phyloP scores from a whole-genome alignment of 1,140 invertebrate genomes.

The Caenorhabditis tropicalis region DNA sequence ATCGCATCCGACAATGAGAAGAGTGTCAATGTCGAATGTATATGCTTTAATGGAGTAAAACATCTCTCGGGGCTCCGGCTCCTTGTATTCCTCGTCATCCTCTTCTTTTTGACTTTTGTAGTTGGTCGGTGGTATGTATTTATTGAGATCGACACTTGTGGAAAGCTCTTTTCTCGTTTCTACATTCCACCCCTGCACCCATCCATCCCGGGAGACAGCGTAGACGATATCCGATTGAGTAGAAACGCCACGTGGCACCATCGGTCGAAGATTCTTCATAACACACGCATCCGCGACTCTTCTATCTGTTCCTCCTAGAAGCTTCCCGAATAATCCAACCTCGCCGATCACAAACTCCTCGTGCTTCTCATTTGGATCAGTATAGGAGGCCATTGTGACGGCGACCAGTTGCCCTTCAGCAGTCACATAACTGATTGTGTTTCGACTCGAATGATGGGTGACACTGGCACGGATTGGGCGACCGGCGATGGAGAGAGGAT shows the following conservation, averaged over 20 bases:
- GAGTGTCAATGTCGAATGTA: not conserved
- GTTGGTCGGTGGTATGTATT: not conserved
- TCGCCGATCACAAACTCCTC: constrained; percentile 9
- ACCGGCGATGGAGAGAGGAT: not conserved
- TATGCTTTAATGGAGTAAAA: constrained; percentile 18
- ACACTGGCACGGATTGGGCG: constrained; percentile 6
- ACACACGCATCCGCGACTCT: constrained; percentile 18
- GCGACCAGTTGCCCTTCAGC: constrained; percentile 7
- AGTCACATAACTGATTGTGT: not conserved
- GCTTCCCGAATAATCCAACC: not conserved
- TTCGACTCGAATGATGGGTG: constrained; percentile 3
- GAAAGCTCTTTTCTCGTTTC: not conserved
- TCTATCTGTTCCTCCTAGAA: not conserved
- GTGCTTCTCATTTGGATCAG: not conserved
- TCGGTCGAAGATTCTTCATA: constrained; percentile 8
- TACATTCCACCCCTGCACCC: constrained; percentile 17
- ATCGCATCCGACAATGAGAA: constrained; percentile 13
- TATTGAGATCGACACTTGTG: not conserved
- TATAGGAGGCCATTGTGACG: not conserved
- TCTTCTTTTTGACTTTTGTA: not conserved
- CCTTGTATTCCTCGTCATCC: not conserved
- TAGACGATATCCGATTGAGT: not conserved
- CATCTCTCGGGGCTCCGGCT: not conserved
- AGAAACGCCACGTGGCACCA: too few species aligned
- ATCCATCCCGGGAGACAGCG: constrained; percentile 1